Conservation (phyloP, 2,888 invertebrate species). For the Hirtodrosophila alboralis region DNA sequence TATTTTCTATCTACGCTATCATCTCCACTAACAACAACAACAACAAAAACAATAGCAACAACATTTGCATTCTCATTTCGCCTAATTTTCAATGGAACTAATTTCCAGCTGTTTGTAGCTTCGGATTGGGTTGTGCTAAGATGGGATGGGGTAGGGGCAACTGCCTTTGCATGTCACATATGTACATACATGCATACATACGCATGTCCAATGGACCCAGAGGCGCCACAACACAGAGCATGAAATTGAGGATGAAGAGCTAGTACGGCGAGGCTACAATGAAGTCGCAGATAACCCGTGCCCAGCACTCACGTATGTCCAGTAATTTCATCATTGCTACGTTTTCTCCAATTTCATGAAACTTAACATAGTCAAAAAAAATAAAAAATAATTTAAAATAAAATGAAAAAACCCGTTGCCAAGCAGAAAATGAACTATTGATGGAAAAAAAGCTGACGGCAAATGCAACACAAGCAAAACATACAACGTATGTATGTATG, state of each 20-base stretch:
- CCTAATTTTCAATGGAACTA: conserved; percentile 58
- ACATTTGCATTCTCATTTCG: conserved; percentile 58
- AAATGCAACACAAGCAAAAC: conserved; percentile 68
- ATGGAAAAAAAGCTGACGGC: conserved; percentile 69
- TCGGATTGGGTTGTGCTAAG: too few species aligned
- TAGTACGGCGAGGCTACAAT: conserved; percentile 4
- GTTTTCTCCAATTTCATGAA: conserved; percentile 73
- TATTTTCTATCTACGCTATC: conserved; percentile 11
- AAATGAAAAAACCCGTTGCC: conserved; percentile 72
- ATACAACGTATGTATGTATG: conserved; percentile 5
- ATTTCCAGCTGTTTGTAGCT: conserved; percentile 39
- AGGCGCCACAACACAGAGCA: not conserved
- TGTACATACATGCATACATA: not conserved
- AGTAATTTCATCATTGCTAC: conserved; percentile 76
- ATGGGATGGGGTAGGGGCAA: not conserved
- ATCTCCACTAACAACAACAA: conserved; percentile 5
- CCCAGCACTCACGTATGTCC: conserved; percentile 57
- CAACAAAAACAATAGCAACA: conserved; percentile 19
- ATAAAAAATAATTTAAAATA: conserved; percentile 31
- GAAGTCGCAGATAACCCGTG: conserved; percentile 18
- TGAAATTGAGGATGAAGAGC: not conserved
- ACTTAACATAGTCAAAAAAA: conserved; percentile 55
- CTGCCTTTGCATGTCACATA: not conserved
- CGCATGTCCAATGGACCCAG: too few species aligned
- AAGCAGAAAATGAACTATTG: conserved; percentile 77